Evolutionary conservation across 1,140 invertebrate genomes (phyloP), one percentile per base, ranked within the genome.

Genomic region (Lethocerus indicus): DNA sequence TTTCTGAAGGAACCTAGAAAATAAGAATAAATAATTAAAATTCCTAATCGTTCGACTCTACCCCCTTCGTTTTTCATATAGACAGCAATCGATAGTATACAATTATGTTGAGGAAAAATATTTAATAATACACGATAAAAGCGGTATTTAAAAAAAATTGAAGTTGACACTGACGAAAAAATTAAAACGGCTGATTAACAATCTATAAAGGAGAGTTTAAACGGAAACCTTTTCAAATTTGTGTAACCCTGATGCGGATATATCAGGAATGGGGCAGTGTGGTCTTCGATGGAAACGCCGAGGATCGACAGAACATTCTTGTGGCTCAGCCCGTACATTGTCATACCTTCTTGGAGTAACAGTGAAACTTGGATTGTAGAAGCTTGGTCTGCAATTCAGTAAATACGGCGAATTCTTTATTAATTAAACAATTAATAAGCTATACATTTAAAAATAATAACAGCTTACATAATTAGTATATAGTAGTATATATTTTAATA

Each of bases 271-370:
- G 59, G 59, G 28, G 57, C 58, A 0, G 55, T 55, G 21, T 61
- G 58, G 21, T 61, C 58, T 52, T 87, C 83, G 2, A 84, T 71
- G 60, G 83, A 88, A 1, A 84, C 81, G 9, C 81, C 83, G 45
- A 89, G 71, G 1, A 92, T 74, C 0, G 83, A 74, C 29, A 90
- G 72, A 13, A 93, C 77, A 59, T 91, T 87, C 49, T 79, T 76
- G 59, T 92, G 87, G 18, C 74, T 74, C 44, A 92, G 66, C 6
- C 84, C 83, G 52, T 81, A 83, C 54, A 93, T 71, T 59, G 87
- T 75, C 21, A 87, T 79, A 3, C 87, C 86, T 64, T 92, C 87
- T 4, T 81, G 76, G 43, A 90, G 73, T 39, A 91, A 69, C 36
- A 87, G 67, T 3, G 84, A 80, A 1, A 86, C 76, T 65, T 91